Evolutionary conservation across 1,140 invertebrate species (phyloP), one percentile per base, ranked within the genome.

Genomic region (Leptinotarsa texana): DNA sequence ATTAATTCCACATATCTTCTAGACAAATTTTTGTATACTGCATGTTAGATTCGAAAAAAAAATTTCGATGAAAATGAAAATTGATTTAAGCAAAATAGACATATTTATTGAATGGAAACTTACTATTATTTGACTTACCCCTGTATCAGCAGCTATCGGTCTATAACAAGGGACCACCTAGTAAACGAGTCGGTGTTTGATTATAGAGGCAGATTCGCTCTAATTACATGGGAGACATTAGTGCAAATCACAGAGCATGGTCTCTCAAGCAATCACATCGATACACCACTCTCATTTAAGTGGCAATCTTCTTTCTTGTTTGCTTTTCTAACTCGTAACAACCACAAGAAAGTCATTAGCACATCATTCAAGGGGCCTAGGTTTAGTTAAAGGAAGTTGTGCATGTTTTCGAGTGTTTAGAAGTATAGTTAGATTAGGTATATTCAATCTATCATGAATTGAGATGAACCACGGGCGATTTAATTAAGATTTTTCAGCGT

Each of bases 131-230:
- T 21, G 63, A 11, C 18, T 21, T 21, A 63, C 13, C 61, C 63
- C 18, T n/a, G 63, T 13, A 33, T 42, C 65, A 13, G 47, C 51
- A 65, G 62, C 47, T 27, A 42, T 51, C 63, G 18, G 70, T 72
- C 69, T 72, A 68, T 67, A 24, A 75, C 72, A 63, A 73, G 72
- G 69, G 74, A 75, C 74, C 74, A 75, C 74, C 74, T 75, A 75
- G 69, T 72, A 75, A 57, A 57, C 63, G 66, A 47, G 67, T 24
- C 48, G 74, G 70, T 49, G 69, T 72, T 68, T 68, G 74, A 75
- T 75, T 75, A 75, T 51, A 75, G 74, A 65, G 33, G 63, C 63
- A 57, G 74, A 73, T 75, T 75, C 70, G 70, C 70, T 72, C 69
- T 75, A 75, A 75, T 75, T 75, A 75, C 49, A 67, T 51, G 66